Percentiles rank a stretch among this genome's conserved stretches.
Conservation (phyloP, 2,797 vertebrate genomes). For the Ceryle rudis region DNA sequence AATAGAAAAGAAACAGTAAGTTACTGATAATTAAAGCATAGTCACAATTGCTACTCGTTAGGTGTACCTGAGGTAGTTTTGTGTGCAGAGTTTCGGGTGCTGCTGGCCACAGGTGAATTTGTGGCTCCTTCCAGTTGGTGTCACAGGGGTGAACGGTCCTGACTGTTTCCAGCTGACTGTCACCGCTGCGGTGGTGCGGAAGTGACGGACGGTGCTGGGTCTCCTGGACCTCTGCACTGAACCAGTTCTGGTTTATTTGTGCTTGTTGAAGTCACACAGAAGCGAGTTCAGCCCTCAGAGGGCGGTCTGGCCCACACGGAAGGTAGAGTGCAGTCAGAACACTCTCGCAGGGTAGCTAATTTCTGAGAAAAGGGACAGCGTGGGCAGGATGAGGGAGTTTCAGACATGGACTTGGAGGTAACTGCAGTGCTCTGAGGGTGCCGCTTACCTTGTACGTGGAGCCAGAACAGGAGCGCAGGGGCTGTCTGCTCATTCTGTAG, state of each 20-base stretch:
- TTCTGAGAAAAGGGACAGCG: not conserved
- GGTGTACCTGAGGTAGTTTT: not conserved
- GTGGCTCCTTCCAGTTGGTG: not conserved
- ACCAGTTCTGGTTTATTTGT: not conserved
- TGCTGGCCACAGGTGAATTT: accelerated
- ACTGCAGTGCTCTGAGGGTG: not conserved
- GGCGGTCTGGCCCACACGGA: not conserved
- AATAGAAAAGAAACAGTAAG: not conserved
- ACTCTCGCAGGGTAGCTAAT: not conserved
- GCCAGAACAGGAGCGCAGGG: accelerated
- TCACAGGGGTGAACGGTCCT: not conserved
- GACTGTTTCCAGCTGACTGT: not conserved
- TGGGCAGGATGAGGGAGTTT: not conserved
- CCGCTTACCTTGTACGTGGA: not conserved
- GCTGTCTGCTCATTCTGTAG: not conserved
- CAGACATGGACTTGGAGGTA: accelerated
- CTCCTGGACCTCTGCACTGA: not conserved
- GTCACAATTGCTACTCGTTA: not conserved
- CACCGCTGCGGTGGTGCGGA: no score
- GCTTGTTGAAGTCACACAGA: no score
- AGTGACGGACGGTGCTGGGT: not conserved
- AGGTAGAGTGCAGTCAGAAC: not conserved
- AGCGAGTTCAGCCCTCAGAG: not conserved
- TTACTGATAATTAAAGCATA: not conserved
- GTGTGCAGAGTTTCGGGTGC: not conserved